Base-by-base conservation (phyloP, 2,888 invertebrate species). In the Diplolepis rosae region DNA sequence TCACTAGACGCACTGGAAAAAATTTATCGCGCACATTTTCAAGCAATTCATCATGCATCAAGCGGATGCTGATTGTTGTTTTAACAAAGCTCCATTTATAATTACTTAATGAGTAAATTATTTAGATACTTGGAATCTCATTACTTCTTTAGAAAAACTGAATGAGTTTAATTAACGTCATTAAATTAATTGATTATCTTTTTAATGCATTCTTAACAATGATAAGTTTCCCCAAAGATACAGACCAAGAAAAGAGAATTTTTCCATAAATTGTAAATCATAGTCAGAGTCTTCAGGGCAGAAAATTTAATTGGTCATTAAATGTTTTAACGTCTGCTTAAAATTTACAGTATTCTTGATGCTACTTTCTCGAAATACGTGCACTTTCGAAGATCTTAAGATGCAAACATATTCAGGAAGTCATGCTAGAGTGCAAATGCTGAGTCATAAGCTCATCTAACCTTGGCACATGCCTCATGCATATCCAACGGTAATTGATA, bases 51-150 rank as follows among this genome's bases (percentile, higher is more conserved):
- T 83, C 83, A 80, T 75, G 66, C 69, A 74, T 69, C 70, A 75
- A 79, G 78, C 77, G 78, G 76, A 80, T 73, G 79, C 76, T 81
- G 82, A 84, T 84, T 84, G 84, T 81, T 68, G 61, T 65, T 70
- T 30, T 70, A 66, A 66, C 66, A 65, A 39, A 66, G 42, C 72
- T 54, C 66, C 72, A 72, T 72, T 77, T n/a, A n/a, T n/a, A n/a
- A n/a, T n/a, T n/a, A n/a, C n/a, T n/a, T 77, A 81, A 80, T 81
- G 80, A 80, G 67, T 30, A 27, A 15, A 52, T 48, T 48, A 48
- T 48, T 22, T 18, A 0, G n/a, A 22, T 24, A 24, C 30, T 24
- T 13, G 39, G 48, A 22, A 22, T 48, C 22, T 7, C 4, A 48
- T 11, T n/a, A n/a, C n/a, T n/a, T n/a, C n/a, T n/a, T n/a, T n/a